Evolutionary conservation across 1,140 invertebrate species (phyloP).

Genomic region (Mactra quadrangularis): DNA sequence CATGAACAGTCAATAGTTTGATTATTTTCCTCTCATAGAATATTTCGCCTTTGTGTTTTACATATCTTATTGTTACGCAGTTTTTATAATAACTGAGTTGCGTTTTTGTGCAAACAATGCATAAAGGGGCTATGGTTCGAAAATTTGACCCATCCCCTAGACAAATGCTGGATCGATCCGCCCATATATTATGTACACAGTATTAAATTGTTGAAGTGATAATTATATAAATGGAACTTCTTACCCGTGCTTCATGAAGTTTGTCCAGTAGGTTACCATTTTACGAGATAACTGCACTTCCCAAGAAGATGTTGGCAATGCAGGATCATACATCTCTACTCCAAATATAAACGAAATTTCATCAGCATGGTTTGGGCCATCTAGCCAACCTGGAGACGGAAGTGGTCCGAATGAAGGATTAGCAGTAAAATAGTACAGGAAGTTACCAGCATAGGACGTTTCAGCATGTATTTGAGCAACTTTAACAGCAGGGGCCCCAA

Average conservation of each 20-base stretch:
- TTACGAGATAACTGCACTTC: background rate
- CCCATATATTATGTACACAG: no score
- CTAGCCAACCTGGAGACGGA: background rate
- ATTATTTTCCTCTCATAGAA: no score
- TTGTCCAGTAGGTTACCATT: conserved; percentile 43
- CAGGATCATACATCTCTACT: background rate
- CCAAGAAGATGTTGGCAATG: background rate
- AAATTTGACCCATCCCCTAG: no score
- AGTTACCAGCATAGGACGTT: background rate
- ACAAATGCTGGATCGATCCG: no score
- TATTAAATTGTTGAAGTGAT: no score
- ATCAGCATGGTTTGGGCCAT: conserved; percentile 4
- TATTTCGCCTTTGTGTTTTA: no score
- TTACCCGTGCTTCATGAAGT: conserved; percentile 15
- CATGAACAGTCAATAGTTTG: no score
- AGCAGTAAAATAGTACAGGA: conserved; percentile 4
- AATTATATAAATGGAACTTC: background rate
- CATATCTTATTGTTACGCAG: no score
- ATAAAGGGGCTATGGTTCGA: no score
- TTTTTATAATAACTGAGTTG: no score
- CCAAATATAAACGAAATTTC: background rate
- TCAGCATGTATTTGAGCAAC: background rate
- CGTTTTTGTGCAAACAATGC: no score
- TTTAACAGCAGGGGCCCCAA: background rate
- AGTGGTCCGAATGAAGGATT: background rate